Percentiles rank a stretch among this genome's conserved stretches.
phyloP scores from a whole-genome alignment of 2,113 vertebrate species.

The western clawed frog (Xenopus tropicalis) region DNA sequence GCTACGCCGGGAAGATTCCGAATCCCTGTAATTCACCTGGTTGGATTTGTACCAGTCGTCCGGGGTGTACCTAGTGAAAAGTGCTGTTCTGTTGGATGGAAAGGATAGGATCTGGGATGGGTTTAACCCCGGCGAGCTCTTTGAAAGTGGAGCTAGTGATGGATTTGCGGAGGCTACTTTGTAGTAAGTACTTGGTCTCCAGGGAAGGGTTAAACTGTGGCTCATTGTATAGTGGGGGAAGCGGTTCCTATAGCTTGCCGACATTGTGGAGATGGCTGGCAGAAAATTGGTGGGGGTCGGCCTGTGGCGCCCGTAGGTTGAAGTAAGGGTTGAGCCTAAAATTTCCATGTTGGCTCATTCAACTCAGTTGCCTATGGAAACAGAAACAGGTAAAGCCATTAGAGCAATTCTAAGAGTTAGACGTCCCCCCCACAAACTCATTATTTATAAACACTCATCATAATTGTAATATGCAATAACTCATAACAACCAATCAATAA shows the following conservation, averaged over 20 bases:
- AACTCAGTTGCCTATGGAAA: slow-evolving; percentile 46
- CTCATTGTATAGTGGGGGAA: slow-evolving; percentile 61
- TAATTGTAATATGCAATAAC: no score
- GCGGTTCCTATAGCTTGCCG: slow-evolving; percentile 73
- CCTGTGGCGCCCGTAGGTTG: slow-evolving; percentile 70
- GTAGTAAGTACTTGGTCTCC: slow-evolving; percentile 76
- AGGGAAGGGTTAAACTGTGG: slow-evolving; percentile 68
- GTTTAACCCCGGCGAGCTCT: slow-evolving; percentile 60
- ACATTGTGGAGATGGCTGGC: slow-evolving; percentile 75
- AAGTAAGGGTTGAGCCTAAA: slow-evolving; percentile 69
- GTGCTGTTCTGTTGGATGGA: slow-evolving; percentile 70
- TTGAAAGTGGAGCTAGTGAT: slow-evolving; percentile 57
- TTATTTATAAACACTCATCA: no score
- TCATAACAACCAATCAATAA: no score
- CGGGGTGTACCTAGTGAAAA: slow-evolving; percentile 74
- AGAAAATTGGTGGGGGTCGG: slow-evolving; percentile 69
- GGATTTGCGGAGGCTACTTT: slow-evolving; percentile 63
- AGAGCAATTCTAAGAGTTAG: not conserved
- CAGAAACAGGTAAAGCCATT: not conserved
- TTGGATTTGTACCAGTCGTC: slow-evolving; percentile 89
- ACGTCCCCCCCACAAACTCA: not conserved
- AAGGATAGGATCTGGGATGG: slow-evolving; percentile 72
- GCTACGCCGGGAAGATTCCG: slow-evolving; percentile 70
- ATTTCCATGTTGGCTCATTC: slow-evolving; percentile 68
- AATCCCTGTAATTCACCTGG: slow-evolving; percentile 78